phyloP scores from a whole-genome alignment of 2,888 invertebrate species.

The Scotopteryx bipunctaria region DNA sequence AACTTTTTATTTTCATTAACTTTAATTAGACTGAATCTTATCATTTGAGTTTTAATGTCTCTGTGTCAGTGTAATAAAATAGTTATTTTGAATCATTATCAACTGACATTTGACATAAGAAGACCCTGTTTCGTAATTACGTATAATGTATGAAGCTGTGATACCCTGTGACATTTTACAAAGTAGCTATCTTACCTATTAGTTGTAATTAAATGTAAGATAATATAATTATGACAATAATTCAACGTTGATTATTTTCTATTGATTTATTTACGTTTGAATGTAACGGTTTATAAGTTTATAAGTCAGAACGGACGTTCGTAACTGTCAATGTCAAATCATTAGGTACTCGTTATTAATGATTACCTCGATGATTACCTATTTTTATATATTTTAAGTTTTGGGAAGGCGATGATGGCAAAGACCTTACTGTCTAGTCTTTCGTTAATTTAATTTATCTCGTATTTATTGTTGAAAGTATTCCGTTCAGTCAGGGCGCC shows the following conservation, averaged over 20 bases:
- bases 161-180: conserved; percentile 55
- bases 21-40: conserved; percentile 24
- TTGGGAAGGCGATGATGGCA: too few relatives aligned
- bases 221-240: conserved; percentile 69
- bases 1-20: conserved; percentile 24
- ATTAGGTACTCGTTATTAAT: too few relatives aligned
- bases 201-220: conserved; percentile 70
- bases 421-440: too few relatives aligned
- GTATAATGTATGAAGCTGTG: conserved; percentile 41
- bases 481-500: too few relatives aligned
- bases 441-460: too few relatives aligned
- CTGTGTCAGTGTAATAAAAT: conserved; percentile 36
- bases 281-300: conserved; percentile 11
- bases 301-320: conserved; percentile 2
- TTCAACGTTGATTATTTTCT: conserved; percentile 38
- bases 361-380: too few relatives aligned
- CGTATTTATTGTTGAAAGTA: too few relatives aligned
- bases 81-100: conserved; percentile 46
- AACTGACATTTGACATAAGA: conserved; percentile 27
- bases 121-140: conserved; percentile 44
- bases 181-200: conserved; percentile 68
- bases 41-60: conserved; percentile 22
- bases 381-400: too few relatives aligned
- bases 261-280: conserved; percentile 31
- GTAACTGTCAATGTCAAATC: conserved; percentile 11